These are phyloP conservation scores for Poecilia picta DNA, from an alignment of 2,797 vertebrate genomes.

Conservation along the genomic window DNA sequence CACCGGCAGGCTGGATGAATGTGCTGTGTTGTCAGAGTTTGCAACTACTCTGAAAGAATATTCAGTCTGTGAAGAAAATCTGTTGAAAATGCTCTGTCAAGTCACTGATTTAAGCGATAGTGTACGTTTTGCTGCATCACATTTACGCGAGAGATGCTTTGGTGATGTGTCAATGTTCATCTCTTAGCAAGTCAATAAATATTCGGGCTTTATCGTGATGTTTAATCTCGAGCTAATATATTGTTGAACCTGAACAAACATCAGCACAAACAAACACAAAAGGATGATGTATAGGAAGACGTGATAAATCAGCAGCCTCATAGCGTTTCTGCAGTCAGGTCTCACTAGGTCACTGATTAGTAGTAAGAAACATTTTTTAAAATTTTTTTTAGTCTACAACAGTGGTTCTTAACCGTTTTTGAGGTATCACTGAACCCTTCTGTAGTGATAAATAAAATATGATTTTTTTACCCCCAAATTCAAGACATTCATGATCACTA, in stretches of 20 bases:
- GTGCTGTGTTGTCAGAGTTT: background rate
- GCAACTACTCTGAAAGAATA: background rate
- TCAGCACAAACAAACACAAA: constrained; percentile 49
- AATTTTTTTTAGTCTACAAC: background rate
- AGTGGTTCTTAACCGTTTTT: no score
- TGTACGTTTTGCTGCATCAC: constrained; percentile 10
- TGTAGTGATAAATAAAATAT: no score
- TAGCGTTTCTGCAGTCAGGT: background rate
- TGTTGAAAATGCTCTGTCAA: background rate
- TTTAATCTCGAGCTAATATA: constrained; percentile 67
- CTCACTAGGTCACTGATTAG: background rate
- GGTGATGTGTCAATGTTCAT: constrained; percentile 52
- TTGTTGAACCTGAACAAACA: constrained; percentile 63
- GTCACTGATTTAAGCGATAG: constrained; percentile 9
- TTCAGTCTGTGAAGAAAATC: background rate
- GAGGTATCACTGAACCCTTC: no score
- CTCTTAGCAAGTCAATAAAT: constrained; percentile 49
- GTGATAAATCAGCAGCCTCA: background rate
- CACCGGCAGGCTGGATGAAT: background rate
- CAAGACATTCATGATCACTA: no score
- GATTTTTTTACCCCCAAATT: no score
- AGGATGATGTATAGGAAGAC: background rate
- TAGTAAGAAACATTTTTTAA: background rate
- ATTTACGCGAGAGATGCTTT: constrained; percentile 21
- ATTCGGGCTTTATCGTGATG: constrained; percentile 61